Evolutionary conservation across 2,797 vertebrate genomes (phyloP), one percentile per base, ranked within the genome.

Genomic region (Acomys russatus): DNA sequence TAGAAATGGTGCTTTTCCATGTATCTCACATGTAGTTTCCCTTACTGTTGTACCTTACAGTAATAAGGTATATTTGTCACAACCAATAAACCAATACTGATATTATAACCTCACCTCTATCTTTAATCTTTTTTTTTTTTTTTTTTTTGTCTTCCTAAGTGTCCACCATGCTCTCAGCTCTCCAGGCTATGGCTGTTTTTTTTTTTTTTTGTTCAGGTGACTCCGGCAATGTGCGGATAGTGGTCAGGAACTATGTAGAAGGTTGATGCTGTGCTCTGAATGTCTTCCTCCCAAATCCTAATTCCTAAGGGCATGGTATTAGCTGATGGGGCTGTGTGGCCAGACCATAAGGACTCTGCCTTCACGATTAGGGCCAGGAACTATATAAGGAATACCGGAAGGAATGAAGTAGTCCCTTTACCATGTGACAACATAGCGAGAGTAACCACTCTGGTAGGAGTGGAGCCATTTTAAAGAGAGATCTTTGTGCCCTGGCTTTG

Each of bases 201-300:
- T 94, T 38, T 4, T 64, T 82, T 94, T 61, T 38, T 94, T 28
- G 59, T 64, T 94, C 59, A 77, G 38, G 88, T 92, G 77, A 86
- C 71, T 22, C 79, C 35, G n/a, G 92, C n/a, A 73, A 12, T 56
- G 28, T 78, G 8, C 71, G 20, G 71, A 54, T 68, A 76, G 3
- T 33, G 18, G 30, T 88, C 30, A 71, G 18, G 20, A 12, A 33
- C 85, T 66, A 59, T 44, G 8, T 11, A 95, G 77, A 82, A 88
- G 25, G 18, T 88, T 44, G 5, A 22, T 68, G 6, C 1, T 25
- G 3, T 79, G 22, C 11, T 49, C 15, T 73, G 56, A 64, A 59
- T 56, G 56, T 73, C 15, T 23, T 25, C 4, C 14, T 7, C 11
- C 3, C 56, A 77, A 82, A 91, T 82, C 15, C 23, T 64, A 77